Evolutionary conservation across 2,888 invertebrate genomes (phyloP), one percentile per base, ranked within the genome.

Genomic region (Hyposoter didymator): DNA sequence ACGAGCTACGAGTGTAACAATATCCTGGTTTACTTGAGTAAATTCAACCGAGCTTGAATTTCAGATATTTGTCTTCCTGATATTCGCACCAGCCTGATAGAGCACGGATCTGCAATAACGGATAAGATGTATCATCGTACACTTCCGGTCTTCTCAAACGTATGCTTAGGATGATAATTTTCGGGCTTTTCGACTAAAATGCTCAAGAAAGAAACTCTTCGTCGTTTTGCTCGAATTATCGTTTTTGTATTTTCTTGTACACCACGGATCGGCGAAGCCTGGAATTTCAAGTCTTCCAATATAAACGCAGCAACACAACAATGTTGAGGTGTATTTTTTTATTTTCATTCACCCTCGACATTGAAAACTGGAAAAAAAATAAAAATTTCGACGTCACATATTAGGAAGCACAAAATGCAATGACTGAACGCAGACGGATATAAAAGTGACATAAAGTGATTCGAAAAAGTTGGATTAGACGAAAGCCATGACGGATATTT

Each of bases 41-140:
- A 78, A 78, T 74, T 69, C 82, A 82, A 32, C 73, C 45, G 74
- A 73, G 78, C 78, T 78, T 74, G 74, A 74, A 84, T 78, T 81
- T 69, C 73, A 69, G 73, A 78, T 84, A 70, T 84, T 84, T 84
- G 82, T 78, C 78, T 84, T 84, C 73, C 73, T 72, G 76, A 84
- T 84, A 84, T 84, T 72, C 76, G 12, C 59, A 64, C 79, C 22
- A 52, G 62, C 72, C 45, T 82, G 2, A 43, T 76, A 72, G 8
- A 8, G 35, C 19, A 7, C 17, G 10, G 69, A 17, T 49, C 14
- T 80, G 64, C 39, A n/a, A 64, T 64, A 43, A 28, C 22, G 19
- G 52, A 47, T 78, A 59, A 49, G 47, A 62, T 66, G 22, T 49
- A 52, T 12, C 35, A 52, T 14, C 64, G n/a, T 64, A 22, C 39